phyloP scores from a whole-genome alignment of 1,140 invertebrate genomes.

The Danaus melanippus region DNA sequence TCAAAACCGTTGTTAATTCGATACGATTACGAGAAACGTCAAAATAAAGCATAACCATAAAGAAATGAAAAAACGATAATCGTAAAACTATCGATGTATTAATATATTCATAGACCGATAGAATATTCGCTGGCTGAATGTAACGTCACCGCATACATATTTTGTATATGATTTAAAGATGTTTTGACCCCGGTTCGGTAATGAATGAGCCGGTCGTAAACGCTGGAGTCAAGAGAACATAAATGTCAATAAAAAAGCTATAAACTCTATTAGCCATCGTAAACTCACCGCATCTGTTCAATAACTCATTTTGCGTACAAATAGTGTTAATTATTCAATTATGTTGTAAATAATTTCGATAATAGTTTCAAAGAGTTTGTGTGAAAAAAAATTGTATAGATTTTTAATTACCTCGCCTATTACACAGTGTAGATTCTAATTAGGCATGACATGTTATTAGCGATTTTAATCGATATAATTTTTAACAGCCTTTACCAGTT shows the following conservation, averaged over 20 bases:
- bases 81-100: slow-evolving; percentile 14
- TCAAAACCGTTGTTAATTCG: too few species aligned
- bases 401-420: too few species aligned
- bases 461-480: too few species aligned
- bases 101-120: slow-evolving; percentile 10
- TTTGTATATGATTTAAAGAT: slow-evolving; percentile 61
- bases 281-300: slow-evolving; percentile 64
- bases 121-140: background rate
- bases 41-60: slow-evolving; percentile 8
- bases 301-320: slow-evolving; percentile 58
- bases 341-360: slow-evolving; percentile 12
- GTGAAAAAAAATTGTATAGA: too few species aligned
- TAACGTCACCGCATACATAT: slow-evolving; percentile 8
- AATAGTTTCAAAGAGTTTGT: too few species aligned
- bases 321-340: slow-evolving; percentile 57
- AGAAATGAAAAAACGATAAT: background rate
- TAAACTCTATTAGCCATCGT: slow-evolving; percentile 69
- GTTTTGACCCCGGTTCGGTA: slow-evolving; percentile 65
- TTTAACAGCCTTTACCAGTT: too few species aligned
- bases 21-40: slow-evolving; percentile 1
- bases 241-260: slow-evolving; percentile 70
- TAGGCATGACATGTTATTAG: too few species aligned
- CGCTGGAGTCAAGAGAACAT: slow-evolving; percentile 62
- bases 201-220: slow-evolving; percentile 66
- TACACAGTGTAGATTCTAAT: too few species aligned